Evolutionary conservation across 2,113 vertebrate species (phyloP), one percentile per base, ranked within the genome.

Genomic region (Gasterosteus nipponicus): DNA sequence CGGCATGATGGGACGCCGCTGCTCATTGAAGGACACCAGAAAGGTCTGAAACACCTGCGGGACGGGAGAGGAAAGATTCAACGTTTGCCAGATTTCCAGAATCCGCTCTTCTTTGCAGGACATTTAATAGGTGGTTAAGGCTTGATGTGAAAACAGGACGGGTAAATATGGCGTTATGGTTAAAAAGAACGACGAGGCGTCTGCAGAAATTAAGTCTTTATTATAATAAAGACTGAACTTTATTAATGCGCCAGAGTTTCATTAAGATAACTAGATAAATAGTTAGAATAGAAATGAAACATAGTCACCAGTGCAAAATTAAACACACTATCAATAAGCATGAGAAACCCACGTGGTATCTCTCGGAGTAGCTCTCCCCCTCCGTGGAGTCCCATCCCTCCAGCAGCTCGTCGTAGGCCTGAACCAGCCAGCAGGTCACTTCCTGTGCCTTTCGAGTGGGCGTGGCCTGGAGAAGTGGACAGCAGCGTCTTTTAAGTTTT

Each of bases 21-120:
- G 96, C 89, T 96, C 95, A 16, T 94, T 94, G 82, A 98, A 96
- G 14, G 93, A 95, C 77, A 96, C 95, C 91, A 96, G 81, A 56
- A 98, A 99, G 14, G 95, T 96, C 44, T 96, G 94, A 85, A 97
- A 95, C 42, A 95, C 95, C 97, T 99, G 88, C 3, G 38, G 15
- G 26, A 33, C 3, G 35, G 12, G 66, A 54, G 12, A n/a, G 2
- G 47, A 19, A 49, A 49, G 1, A 2, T 19, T 49, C 2, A 49
- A 46, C 5, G 11, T 42, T 42, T 5, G 39, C 39, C 16, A 26
- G 14, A 46, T 31, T 46, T 69, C 12, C 46, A 59, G 11, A 11
- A 46, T 59, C 11, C 18, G 15, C 38, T 41, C 64, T 35, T 31
- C 31, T 56, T 53, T 59, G 31, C 39, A 10, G 68, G 16, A 57